Evolutionary conservation across 2,797 vertebrate species (phyloP), one percentile per base, ranked within the genome.

Genomic region (Lutra lutra): DNA sequence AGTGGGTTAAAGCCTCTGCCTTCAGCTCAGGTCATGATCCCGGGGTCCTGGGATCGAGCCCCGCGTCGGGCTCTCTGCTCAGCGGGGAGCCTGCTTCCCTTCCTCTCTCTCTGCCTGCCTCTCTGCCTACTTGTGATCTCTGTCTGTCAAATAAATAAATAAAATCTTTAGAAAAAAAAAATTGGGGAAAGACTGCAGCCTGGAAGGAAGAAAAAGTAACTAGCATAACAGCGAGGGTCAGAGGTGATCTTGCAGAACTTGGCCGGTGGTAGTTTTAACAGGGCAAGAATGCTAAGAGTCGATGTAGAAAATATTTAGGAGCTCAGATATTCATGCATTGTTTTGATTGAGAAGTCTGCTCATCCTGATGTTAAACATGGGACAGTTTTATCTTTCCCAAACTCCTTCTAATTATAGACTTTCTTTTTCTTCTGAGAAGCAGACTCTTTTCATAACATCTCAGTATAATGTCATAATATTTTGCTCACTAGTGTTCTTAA

Each of bases 371-470:
- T 88, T 91, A 80, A 46, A 70, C 21, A 38, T 51, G 82, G 56
- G 75, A 32, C 14, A 35, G 20, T 79, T 93, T 58, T 66, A 62
- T 91, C 38, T 82, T 95, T 82, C 58, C 35, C 5, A 91, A 79
- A 93, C 23, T 91, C 51, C n/a, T 93, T 96, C 35, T 82, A 95
- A 93, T 87, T 85, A 85, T n/a, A 83, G 38, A 77, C 5, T 75
- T 14, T 46, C 3, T 51, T 72, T 93, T 91, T 23, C 43, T 70
- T 66, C 51, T 86, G 60, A 40, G 84, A 88, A 91, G 48, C 35
- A 95, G 40, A 78, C 9, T 66, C 15, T 88, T 64, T 91, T 73
- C 29, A 32, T 78, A 78, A 60, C 68, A 78, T 58, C 13, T 96
- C 20, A 77, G n/a, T 78, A 56, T 89, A 80, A 64, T 89, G 43